Conservation (phyloP, 2,888 invertebrate species). For the Pseudolycoriella hygida region DNA sequence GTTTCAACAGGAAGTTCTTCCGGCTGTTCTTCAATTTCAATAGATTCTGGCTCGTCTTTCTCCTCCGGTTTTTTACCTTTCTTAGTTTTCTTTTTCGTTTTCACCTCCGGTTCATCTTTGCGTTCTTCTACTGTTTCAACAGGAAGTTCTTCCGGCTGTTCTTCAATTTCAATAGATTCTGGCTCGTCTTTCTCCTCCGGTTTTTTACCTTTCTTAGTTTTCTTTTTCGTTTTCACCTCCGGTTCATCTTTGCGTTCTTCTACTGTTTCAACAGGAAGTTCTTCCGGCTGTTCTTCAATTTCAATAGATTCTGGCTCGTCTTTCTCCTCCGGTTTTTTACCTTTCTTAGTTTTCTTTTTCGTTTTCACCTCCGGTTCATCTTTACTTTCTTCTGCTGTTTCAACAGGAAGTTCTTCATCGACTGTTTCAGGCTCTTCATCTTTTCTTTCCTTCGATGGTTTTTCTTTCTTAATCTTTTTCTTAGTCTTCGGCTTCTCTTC, state of each 20-base stretch:
- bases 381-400: background rate
- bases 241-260: too few relatives aligned
- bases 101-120: background rate
- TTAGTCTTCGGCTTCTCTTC: slow-evolving; percentile 9
- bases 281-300: slow-evolving; percentile 14
- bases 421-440: slow-evolving; percentile 10
- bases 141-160: slow-evolving; percentile 16
- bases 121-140: slow-evolving; percentile 11
- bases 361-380: slow-evolving; percentile 5
- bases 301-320: slow-evolving; percentile 4
- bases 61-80: slow-evolving; percentile 9
- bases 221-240: slow-evolving; percentile 7
- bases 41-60: slow-evolving; percentile 12
- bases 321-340: slow-evolving; percentile 4
- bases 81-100: slow-evolving; percentile 4
- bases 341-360: slow-evolving; percentile 7
- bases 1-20: slow-evolving; percentile 19
- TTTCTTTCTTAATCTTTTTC: slow-evolving; percentile 11
- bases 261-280: slow-evolving; percentile 12
- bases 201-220: slow-evolving; percentile 6
- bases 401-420: slow-evolving; percentile 6
- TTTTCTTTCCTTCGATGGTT: slow-evolving; percentile 12
- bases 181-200: slow-evolving; percentile 5
- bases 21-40: slow-evolving; percentile 2
- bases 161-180: background rate